Base-by-base conservation (phyloP, 2,888 invertebrate genomes). In the Drosophila ezoana region DNA sequence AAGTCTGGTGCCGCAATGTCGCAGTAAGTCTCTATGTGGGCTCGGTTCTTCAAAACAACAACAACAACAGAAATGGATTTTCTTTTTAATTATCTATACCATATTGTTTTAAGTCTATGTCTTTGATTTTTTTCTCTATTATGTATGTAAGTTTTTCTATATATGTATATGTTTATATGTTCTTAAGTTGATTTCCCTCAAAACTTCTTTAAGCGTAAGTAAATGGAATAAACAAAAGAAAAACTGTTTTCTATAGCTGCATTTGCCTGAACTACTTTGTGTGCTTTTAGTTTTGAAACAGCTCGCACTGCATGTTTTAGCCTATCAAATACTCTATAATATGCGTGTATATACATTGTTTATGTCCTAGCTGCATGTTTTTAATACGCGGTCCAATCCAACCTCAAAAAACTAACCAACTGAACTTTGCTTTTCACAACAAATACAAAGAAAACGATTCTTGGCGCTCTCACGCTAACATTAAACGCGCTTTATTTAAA, bases 21-120 rank as follows among this genome's bases (percentile, higher is more conserved):
- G 78, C 83, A 86, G 81, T 82, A 82, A 82, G 82, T 82, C 73
- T 73, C 57, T 56, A 73, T 72, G 68, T 76, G 69, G 69, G 71
- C 67, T 74, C 70, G 80, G 65, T 65, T 57, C 44, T 41, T 18
- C 65, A 48, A 45, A 43, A 51, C 45, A 59, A 62, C 59, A 47
- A 66, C 53, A 44, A 72, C 45, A 61, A 62, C 44, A 49, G 62
- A 45, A 72, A 68, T 72, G 73, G 70, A 76, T 73, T 53, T 49
- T 52, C 33, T 14, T 18, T 33, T 41, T 59, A 44, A 18, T 38
- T 54, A 37, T 37, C 13, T 23, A 48, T n/a, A 23, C 38, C 35
- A 47, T 52, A 16, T 68, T 60, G 54, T 32, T 76, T 53, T 67
- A 76, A 72, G 72, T 76, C 23, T 60, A 54, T 72, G 48, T 72